Percentiles rank a stretch among this genome's conserved stretches.
Conservation (phyloP, 2,888 invertebrate species). For the Oscheius myriophilus region DNA sequence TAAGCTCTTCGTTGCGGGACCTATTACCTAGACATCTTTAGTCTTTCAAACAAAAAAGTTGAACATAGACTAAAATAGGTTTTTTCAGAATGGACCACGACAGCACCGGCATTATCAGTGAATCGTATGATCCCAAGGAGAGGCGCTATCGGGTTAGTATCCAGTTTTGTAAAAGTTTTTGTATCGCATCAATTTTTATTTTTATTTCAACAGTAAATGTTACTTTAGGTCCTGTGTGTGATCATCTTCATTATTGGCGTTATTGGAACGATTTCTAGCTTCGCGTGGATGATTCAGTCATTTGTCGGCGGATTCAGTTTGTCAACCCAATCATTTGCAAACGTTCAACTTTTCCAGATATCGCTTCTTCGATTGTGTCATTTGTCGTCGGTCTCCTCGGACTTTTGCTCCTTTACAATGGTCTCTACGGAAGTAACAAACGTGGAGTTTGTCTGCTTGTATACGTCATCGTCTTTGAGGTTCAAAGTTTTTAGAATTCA, state of each 20-base stretch:
- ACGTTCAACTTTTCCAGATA: neutral
- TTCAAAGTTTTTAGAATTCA: neutral
- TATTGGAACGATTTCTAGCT: neutral
- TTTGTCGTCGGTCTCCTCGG: neutral
- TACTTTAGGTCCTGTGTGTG: conserved; percentile 2
- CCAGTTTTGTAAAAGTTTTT: too few relatives aligned
- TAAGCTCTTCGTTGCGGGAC: too few relatives aligned
- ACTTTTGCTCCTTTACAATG: neutral
- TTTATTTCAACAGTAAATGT: too few relatives aligned
- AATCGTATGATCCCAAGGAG: too few relatives aligned
- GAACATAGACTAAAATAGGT: too few relatives aligned
- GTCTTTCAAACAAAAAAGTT: too few relatives aligned
- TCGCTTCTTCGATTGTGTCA: neutral
- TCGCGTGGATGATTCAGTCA: neutral
- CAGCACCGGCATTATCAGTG: too few relatives aligned
- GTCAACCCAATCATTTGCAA: neutral
- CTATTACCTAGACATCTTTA: too few relatives aligned
- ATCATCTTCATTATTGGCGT: conserved; percentile 1
- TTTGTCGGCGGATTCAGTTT: neutral
- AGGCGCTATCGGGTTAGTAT: too few relatives aligned
- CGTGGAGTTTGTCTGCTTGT: conserved; percentile 1
- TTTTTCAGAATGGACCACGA: too few relatives aligned
- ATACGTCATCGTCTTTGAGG: neutral
- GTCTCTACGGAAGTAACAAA: neutral
- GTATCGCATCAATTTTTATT: too few relatives aligned